Evolutionary conservation across 2,113 vertebrate species (phyloP).

Genomic region (Phylloscopus trochilus): DNA sequence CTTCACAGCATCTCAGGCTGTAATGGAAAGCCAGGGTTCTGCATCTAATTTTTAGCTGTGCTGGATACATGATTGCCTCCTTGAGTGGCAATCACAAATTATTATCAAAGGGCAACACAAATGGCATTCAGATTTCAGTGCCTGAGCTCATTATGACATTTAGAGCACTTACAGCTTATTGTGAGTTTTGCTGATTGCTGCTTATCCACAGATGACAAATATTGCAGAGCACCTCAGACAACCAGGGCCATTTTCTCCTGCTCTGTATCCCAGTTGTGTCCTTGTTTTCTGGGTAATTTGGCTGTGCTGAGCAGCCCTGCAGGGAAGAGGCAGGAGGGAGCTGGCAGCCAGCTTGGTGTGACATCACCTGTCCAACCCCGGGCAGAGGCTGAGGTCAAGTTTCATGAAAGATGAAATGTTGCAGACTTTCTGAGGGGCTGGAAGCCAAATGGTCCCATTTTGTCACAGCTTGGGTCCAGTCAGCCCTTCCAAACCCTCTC

Average conservation of each 20-base stretch:
- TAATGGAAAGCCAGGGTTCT: background rate
- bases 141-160: conserved; percentile 56
- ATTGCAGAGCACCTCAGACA: background rate
- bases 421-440: background rate
- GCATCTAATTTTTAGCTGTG: background rate
- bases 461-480: background rate
- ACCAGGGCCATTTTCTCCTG: background rate
- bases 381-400: background rate
- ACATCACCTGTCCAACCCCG: background rate
- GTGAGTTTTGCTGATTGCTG: conserved; percentile 32
- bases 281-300: background rate
- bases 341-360: background rate
- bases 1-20: background rate
- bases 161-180: conserved; percentile 22
- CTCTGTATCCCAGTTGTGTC: background rate
- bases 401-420: background rate
- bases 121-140: conserved; percentile 61
- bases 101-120: conserved; percentile 61
- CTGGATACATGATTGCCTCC: conserved; percentile 23
- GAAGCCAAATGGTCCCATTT: background rate
- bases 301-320: background rate
- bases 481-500: background rate
- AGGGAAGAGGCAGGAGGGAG: background rate
- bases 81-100: conserved; percentile 59
- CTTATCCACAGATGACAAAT: conserved; percentile 27